Base-by-base conservation (phyloP, 2,113 vertebrate genomes). In the Manacus vitellinus region DNA sequence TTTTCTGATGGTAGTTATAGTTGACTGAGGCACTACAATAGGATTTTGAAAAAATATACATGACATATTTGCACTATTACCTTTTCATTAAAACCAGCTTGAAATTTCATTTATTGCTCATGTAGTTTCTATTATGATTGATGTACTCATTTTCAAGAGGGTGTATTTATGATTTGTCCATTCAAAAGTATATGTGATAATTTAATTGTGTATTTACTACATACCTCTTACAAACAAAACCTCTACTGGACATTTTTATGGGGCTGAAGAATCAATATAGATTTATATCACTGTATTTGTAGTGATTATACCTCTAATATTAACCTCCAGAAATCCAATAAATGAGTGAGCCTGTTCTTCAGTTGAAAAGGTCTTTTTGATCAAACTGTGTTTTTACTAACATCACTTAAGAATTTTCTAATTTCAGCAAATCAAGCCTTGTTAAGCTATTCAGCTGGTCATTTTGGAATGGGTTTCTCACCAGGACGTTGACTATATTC, bases 31-130 rank as follows among this genome's bases (percentile, higher is more conserved):
- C n/a, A 85, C 21, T 88, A 18, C 15, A 85, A 56, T 66, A 82
- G 49, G 37, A 71, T 71, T 55, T 47, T 88, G 33, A 84, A 75
- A 95, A 77, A 80, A 49, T 27, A 41, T 22, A 30, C 13, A 10
- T 65, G 18, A 58, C 33, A 67, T 58, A 77, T 84, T 91, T 84
- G 14, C 30, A 86, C 35, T 89, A 47, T 89, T 86, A 41, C 6
- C 4, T 86, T 95, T 92, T 91, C 84, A 95, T 94, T 94, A 83
- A 94, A 95, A 46, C 23, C 52, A 80, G 30, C 59, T 90, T 83
- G 52, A 9, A 74, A 76, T 78, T 92, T 27, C n/a, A 77, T 91
- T 83, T 84, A 41, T 81, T 93, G 46, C 18, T 67, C 2, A 5
- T 58, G 70, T 58, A 47, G 51, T 92, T 85, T 94, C 28, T 85